These are phyloP conservation scores for Plagodis pulveraria DNA, from an alignment of 2,888 invertebrate genomes.

Conservation along the genomic window DNA sequence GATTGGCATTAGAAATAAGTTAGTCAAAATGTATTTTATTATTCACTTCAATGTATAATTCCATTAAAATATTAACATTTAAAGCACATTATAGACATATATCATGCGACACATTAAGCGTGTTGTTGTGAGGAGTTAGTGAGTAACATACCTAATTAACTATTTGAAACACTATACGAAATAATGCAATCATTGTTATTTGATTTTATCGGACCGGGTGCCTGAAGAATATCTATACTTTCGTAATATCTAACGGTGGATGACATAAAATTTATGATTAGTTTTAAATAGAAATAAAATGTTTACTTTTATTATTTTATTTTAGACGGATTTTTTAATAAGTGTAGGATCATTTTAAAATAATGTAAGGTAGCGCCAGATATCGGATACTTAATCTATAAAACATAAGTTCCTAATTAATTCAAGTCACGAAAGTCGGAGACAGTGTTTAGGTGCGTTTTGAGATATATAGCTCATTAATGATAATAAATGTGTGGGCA, in stretches of 20 bases:
- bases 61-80: conserved; percentile 40
- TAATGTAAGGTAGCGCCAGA: conserved; percentile 1
- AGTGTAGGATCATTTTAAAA: too few relatives aligned
- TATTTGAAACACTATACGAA: too few relatives aligned
- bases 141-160: too few relatives aligned
- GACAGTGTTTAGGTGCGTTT: conserved; percentile 42
- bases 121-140: conserved; percentile 10
- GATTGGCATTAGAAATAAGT: conserved; percentile 15
- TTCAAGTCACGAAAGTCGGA: conserved; percentile 37
- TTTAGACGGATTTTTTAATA: too few relatives aligned
- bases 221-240: too few relatives aligned
- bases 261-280: too few relatives aligned
- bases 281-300: too few relatives aligned
- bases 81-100: conserved; percentile 44
- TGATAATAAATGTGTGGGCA: conserved; percentile 41
- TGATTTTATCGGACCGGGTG: background rate
- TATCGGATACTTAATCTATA: conserved; percentile 15
- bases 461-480: conserved; percentile 46
- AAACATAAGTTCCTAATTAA: conserved; percentile 29
- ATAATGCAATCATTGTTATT: background rate
- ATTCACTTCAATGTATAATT: conserved; percentile 16
- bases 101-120: conserved; percentile 56
- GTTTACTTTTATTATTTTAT: too few relatives aligned
- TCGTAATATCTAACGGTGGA: too few relatives aligned
- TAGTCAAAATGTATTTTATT: conserved; percentile 23